Evolutionary conservation across 37 sponge, comb jelly and placozoan species (phyloP).

Genomic region (Haliclona indistincta): DNA sequence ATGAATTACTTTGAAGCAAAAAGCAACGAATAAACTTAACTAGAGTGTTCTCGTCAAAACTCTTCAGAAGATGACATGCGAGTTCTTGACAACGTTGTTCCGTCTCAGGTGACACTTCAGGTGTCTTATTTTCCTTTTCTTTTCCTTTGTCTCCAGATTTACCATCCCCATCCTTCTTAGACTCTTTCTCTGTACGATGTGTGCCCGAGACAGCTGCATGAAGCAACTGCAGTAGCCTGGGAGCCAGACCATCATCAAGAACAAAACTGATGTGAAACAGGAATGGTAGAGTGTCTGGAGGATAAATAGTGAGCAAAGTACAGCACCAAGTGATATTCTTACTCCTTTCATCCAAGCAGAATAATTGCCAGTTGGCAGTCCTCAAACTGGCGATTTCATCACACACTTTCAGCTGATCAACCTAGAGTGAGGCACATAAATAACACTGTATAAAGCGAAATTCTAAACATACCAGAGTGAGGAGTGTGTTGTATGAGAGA

Average conservation of each 20-base stretch:
- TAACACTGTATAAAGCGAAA: not conserved
- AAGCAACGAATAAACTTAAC: conserved; percentile 44
- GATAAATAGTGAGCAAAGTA: not conserved
- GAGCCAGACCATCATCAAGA: conserved; percentile 78
- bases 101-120: conserved; percentile 1
- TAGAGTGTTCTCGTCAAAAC: conserved; percentile 33
- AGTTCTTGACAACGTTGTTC: conserved; percentile 37
- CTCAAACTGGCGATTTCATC: conserved; percentile 64
- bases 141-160: not conserved
- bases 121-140: conserved; percentile 5
- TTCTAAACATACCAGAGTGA: conserved; percentile 35
- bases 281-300: conserved; percentile 51
- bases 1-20: conserved; percentile 77
- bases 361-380: conserved; percentile 81
- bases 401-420: conserved; percentile 75
- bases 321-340: not conserved
- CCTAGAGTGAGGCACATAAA: conserved; percentile 29
- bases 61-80: conserved; percentile 47
- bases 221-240: conserved; percentile 64
- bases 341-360: conserved; percentile 70
- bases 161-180: conserved; percentile 7
- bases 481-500: conserved; percentile 61
- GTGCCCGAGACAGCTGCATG: conserved; percentile 67
- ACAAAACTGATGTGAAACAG: conserved; percentile 51
- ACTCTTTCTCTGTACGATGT: conserved; percentile 1